Base-by-base conservation (phyloP, 2,888 invertebrate genomes). In the Plutella xylostella region DNA sequence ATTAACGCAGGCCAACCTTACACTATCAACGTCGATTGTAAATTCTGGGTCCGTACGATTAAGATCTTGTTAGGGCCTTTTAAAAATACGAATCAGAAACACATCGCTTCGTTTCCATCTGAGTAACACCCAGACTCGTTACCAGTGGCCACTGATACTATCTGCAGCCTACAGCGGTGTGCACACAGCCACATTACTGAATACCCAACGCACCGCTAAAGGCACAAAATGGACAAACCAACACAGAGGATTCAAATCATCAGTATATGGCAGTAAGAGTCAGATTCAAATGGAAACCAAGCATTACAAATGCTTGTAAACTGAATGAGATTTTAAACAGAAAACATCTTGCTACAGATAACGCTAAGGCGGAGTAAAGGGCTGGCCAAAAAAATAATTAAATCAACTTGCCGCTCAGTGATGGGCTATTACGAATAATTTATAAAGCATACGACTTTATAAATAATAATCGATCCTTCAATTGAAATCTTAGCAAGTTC, bases 101-200 rank as follows among this genome's bases (percentile, higher is more conserved):
- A 59, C 62, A 62, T 64, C 59, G 61, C 60, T 59, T 61, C 62
- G 63, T 68, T 73, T 72, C 69, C 68, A 70, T 65, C 55, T 63
- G 60, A 68, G 63, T 72, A 71, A 71, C 71, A 74, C 65, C 64
- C 68, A 69, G 56, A 68, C 70, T 74, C 72, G 71, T 74, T 75
- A 76, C 72, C 65, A 68, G 69, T 65, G 64, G 67, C 60, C 53
- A 51, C 58, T 54, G 73, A 78, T 75, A 74, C 63, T 51, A 74
- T 75, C 78, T 66, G 53, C 57, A 63, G 63, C 66, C 67, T 57
- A 60, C 58, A 58, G 66, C 65, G 60, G 57, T 63, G 64, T 63
- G 57, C 58, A 58, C 61, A 57, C 58, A 56, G 58, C 61, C 58
- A 60, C 52, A 56, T 64, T 62, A 67, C 65, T 66, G 64, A 66